Base-by-base conservation (phyloP, 1,140 invertebrate genomes). In the Pogonognathellus flavescens region DNA sequence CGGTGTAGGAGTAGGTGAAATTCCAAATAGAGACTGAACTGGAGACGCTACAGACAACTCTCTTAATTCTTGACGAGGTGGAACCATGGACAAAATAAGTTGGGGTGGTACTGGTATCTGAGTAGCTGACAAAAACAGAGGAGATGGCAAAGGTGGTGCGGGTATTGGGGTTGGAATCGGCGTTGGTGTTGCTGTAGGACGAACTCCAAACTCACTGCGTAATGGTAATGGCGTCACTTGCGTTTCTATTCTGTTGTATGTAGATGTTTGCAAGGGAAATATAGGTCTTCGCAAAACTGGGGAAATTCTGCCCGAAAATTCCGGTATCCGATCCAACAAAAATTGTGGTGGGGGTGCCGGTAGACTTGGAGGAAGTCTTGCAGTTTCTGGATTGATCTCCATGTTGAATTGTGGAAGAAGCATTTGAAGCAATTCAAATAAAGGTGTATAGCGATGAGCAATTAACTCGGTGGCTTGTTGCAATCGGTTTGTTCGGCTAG, bases 381-480 rank as follows among this genome's bases (percentile, higher is more conserved):
- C 53, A n/a, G 53, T n/a, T n/a, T 14, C 70, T 18, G 70, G 70
- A 14, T 8, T 76, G n/a, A 76, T 13, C n/a, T 50, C 0, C 14
- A 31, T 8, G 41, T 31, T 31, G 8, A 50, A 76, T 76, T 10
- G 31, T 18, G 70, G 70, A 11, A 76, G 10, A n/a, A 50, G 3
- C 1, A 50, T 16, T n/a, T 49, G 31, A 18, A 76, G 41, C 14
- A 76, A 49, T 18, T n/a, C 0, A 16, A 49, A 76, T 0, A 76
- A 31, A 76, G 70, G 70, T 1, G 14, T 7, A n/a, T 8, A 76
- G 1, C 25, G 16, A 49, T 76, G 70, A n/a, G 70, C 70, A n/a
- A 31, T 76, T 11, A 76, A 76, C 49, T 76, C 70, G n/a, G 70
- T 18, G 0, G 25, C 31, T 14, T 76, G 25, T 76, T 76, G 70